Evolutionary conservation across 2,888 invertebrate species (phyloP), one percentile per base, ranked within the genome.

Genomic region (Lagria hirta): DNA sequence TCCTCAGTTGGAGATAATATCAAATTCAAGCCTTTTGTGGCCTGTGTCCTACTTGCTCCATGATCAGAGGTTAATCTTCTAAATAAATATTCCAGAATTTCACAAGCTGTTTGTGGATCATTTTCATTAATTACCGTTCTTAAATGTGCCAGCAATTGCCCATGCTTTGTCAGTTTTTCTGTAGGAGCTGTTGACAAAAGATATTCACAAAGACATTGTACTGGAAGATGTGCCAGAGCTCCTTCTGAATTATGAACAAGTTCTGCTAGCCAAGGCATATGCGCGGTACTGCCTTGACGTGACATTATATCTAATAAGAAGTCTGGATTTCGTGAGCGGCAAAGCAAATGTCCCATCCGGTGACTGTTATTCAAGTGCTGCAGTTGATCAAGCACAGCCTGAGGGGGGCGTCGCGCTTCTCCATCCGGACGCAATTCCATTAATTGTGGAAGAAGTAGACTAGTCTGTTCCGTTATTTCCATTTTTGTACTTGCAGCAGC

Each of bases 181-280:
- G 80, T 79, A 2, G 77, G 75, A 0, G 80, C 74, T 51, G 84
- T 81, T 20, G 81, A 79, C 1, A 95, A 79, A 30, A 97, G 77
- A 74, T 96, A 96, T 75, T 97, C 97, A 75, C 97, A 97, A 30
- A 98, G 78, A 66, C 96, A 97, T 65, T 96, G 96, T n/a, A 97
- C 94, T 0, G 97, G 97, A 11, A 98, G 75, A 57, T 94, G 89
- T 62, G 89, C 87, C 51, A 75, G 73, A 10, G 90, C 88, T 1
- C 90, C 88, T 64, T 94, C 94, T 53, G 90, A 91, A 57, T 88
- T 91, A 58, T 94, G 87, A 7, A 97, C 90, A 46, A 97, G 76
- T 68, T 95, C 93, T 4, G 94, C 93, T 48, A 97, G 75, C 97
- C 97, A 97, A 2, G 96, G 95, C 93, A 96, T 94, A 22, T 95